Evolutionary conservation across 2,113 vertebrate genomes (phyloP), one percentile per base, ranked within the genome.

Genomic region (Nymphicus hollandicus): DNA sequence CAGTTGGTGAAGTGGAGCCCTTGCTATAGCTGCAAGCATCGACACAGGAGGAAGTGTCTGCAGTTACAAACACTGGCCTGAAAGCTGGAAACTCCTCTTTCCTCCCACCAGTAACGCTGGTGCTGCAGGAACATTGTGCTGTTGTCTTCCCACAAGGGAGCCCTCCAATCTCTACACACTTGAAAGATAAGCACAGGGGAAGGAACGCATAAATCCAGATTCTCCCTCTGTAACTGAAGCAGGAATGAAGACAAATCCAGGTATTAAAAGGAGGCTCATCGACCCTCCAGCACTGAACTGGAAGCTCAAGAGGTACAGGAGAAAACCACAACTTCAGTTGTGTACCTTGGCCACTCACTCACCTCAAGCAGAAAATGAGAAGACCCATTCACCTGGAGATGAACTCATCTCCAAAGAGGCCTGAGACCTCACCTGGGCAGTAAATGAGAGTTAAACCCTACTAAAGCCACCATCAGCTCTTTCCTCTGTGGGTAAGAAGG

Each of bases 361-460:
- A n/a, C 56, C 74, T 94, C 44, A 28, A 44, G 60, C 55, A 84
- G 55, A 27, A 53, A 90, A 70, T 41, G 66, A 60, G 72, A 70
- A 89, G 66, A 41, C 24, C 28, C 41, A 14, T 63, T 73, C 81
- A n/a, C 82, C 53, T 14, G 49, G 52, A 81, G 72, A 84, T 68
- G 49, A 84, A 81, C 49, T 56, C 44, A 84, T 49, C 71, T 44
- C 81, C 64, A 64, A 22, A 79, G 82, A 81, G 88, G 56, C 61
- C 44, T 41, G 56, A 96, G 88, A 88, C 69, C 61, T 49, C 70
- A 78, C 53, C 61, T 12, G 47, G 70, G 66, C 68, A 91, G 28
- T 83, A 91, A 91, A 70, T 16, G 66, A 65, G 87, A 93, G 93
- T 92, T 92, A 81, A 92, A 95, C 53, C 23, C 81, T 83, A 43